phyloP scores from a whole-genome alignment of 2,113 vertebrate genomes.

The Ceyx cyanopectus region DNA sequence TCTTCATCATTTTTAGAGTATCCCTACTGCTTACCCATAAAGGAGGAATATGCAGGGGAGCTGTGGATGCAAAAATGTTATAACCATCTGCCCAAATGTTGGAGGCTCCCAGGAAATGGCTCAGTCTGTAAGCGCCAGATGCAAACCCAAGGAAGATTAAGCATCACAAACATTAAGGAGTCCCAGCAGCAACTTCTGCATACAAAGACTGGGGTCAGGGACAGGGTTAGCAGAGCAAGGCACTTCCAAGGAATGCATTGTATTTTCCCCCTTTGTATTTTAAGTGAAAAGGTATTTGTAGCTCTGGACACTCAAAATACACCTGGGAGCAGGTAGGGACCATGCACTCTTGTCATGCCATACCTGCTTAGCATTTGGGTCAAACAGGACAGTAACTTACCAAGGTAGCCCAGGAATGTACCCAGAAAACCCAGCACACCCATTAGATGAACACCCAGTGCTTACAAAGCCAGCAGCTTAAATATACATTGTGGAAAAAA shows the following conservation, averaged over 20 bases:
- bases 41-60: background rate
- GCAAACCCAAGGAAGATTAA: background rate
- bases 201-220: background rate
- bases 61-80: fast-evolving
- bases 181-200: background rate
- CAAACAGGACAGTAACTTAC: background rate
- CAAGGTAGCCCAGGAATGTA: background rate
- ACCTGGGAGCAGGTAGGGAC: background rate
- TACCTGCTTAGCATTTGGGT: background rate
- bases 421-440: background rate
- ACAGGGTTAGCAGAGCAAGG: background rate
- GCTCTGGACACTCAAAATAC: background rate
- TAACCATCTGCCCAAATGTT: background rate
- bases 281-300: background rate
- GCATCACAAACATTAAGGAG: background rate
- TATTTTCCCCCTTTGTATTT: background rate
- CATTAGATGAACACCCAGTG: background rate
- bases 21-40: background rate
- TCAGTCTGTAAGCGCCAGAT: fast-evolving
- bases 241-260: background rate
- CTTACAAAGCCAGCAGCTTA: background rate
- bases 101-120: background rate
- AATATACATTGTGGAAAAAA: background rate
- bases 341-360: fast-evolving
- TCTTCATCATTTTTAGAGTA: background rate